Evolutionary conservation across 2,797 vertebrate species (phyloP).

Genomic region (Triplophysa yarkandensis): DNA sequence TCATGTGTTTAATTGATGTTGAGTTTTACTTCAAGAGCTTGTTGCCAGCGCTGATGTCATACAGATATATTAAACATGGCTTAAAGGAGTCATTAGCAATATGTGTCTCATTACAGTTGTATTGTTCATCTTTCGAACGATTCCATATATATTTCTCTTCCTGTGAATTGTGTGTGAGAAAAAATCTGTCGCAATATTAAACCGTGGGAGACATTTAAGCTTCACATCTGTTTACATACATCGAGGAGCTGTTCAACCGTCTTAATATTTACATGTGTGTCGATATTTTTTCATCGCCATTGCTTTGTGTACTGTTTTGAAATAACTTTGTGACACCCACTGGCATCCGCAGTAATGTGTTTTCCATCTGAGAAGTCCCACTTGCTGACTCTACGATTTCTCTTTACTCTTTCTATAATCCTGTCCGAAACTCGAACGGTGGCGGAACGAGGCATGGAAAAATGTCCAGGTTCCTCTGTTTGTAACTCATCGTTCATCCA

Average conservation of each 20-base stretch:
- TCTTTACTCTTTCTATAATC: slow-evolving; percentile 47
- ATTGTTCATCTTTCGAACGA: slow-evolving; percentile 22
- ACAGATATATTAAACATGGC: slow-evolving; percentile 10
- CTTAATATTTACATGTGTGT: slow-evolving; percentile 47
- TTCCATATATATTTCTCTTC: slow-evolving; percentile 51
- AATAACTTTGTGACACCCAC: slow-evolving; percentile 55
- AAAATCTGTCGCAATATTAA: slow-evolving; percentile 49
- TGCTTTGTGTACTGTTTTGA: slow-evolving; percentile 47
- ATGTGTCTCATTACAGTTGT: slow-evolving; percentile 23
- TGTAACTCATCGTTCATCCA: slow-evolving; percentile 60
- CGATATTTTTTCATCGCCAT: slow-evolving; percentile 51
- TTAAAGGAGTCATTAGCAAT: slow-evolving; percentile 9
- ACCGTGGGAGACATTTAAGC: slow-evolving; percentile 34
- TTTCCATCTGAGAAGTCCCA: slow-evolving; percentile 46
- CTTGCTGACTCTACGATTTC: slow-evolving; percentile 46
- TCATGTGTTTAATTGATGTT: slow-evolving; percentile 18
- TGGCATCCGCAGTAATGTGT: slow-evolving; percentile 53
- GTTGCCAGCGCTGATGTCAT: slow-evolving; percentile 17
- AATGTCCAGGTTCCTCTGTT: slow-evolving; percentile 48
- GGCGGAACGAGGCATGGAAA: slow-evolving; percentile 52
- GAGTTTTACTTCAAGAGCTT: not conserved
- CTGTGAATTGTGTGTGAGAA: slow-evolving; percentile 20
- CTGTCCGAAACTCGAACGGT: slow-evolving; percentile 47
- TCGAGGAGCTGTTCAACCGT: slow-evolving; percentile 37
- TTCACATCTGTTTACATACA: slow-evolving; percentile 26